Evolutionary conservation across 2,797 vertebrate genomes (phyloP).

Genomic region (Avahi laniger): DNA sequence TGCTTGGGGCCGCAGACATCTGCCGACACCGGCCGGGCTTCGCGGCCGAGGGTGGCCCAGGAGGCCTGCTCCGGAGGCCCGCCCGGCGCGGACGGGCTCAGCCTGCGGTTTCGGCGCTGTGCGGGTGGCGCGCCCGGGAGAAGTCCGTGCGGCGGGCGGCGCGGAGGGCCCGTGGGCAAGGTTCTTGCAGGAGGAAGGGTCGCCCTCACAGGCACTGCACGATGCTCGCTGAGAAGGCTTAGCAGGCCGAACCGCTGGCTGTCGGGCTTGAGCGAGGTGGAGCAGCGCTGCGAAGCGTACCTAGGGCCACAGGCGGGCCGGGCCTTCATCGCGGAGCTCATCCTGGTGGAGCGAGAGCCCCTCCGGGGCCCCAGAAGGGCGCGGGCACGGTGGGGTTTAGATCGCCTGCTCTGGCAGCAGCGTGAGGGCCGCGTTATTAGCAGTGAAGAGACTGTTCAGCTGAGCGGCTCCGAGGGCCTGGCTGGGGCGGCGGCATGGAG

Average conservation of each 20-base stretch:
- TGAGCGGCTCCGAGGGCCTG: background rate
- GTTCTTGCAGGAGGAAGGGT: background rate
- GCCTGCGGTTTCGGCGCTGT: too few species aligned
- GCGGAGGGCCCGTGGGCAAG: accelerated
- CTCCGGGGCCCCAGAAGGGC: accelerated
- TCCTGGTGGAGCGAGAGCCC: background rate
- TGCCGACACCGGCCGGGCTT: too few species aligned
- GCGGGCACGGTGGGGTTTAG: background rate
- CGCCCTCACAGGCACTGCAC: accelerated
- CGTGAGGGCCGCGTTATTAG: background rate
- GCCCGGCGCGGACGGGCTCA: too few species aligned
- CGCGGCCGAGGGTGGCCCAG: too few species aligned
- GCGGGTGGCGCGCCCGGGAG: background rate
- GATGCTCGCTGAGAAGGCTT: background rate
- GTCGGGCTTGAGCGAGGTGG: background rate
- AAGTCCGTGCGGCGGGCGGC: too few species aligned
- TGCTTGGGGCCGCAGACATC: background rate
- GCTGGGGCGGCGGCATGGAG: accelerated
- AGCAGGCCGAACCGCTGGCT: background rate
- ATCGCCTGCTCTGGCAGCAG: background rate
- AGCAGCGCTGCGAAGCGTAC: background rate
- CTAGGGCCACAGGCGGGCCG: background rate
- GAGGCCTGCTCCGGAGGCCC: too few species aligned
- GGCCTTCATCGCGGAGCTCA: background rate
- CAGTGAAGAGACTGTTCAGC: background rate